Evolutionary conservation across 2,888 invertebrate species (phyloP).

Genomic region (Crematogaster levior): DNA sequence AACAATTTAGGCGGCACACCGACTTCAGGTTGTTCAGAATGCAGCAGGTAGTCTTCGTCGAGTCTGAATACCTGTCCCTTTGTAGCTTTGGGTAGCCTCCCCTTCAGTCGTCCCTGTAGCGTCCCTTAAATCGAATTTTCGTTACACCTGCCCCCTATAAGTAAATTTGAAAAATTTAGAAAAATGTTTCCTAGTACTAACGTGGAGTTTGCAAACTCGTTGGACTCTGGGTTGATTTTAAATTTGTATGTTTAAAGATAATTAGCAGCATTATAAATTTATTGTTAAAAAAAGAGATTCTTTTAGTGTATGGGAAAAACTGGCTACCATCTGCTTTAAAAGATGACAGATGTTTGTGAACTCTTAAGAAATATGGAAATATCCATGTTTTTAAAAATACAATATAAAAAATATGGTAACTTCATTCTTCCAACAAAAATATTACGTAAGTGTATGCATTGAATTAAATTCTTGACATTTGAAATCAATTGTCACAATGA

Average conservation of each 20-base stretch:
- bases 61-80: slow-evolving; percentile 60
- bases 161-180: neutral
- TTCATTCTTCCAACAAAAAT: slow-evolving; percentile 26
- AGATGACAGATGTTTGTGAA: no score
- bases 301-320: neutral
- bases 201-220: neutral
- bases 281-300: neutral
- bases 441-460: slow-evolving; percentile 21
- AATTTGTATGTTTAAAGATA: neutral
- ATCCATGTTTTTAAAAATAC: slow-evolving; percentile 43
- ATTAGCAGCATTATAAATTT: neutral
- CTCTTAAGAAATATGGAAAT: no score
- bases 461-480: slow-evolving; percentile 62
- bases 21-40: slow-evolving; percentile 37
- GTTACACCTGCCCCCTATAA: slow-evolving; percentile 59
- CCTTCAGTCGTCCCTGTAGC: neutral
- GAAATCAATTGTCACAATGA: slow-evolving; percentile 44
- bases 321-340: slow-evolving; percentile 68
- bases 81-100: slow-evolving; percentile 56
- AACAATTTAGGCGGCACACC: slow-evolving; percentile 4
- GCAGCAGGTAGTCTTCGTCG: slow-evolving; percentile 60
- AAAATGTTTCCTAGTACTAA: neutral
- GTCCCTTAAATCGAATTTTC: neutral
- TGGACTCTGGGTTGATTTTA: neutral
- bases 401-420: slow-evolving; percentile 55